These are phyloP conservation scores for Peucedramus taeniatus DNA, from an alignment of 2,113 vertebrate genomes.

Conservation along the genomic window DNA sequence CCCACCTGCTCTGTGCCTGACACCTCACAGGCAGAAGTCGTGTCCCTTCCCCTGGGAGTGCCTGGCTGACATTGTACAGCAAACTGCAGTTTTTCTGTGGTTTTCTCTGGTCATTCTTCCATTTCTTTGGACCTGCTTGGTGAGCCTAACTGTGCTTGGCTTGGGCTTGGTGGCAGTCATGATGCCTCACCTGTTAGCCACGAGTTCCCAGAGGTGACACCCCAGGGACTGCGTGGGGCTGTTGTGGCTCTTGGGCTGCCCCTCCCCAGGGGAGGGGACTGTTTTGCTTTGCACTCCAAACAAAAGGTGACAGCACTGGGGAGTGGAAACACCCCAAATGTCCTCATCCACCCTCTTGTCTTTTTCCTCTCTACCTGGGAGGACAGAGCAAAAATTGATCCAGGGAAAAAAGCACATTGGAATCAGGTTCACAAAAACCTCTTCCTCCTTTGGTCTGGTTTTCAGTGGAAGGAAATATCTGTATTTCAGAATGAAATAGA, in stretches of 20 bases:
- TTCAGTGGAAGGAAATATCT: neutral
- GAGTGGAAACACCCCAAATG: neutral
- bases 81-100: neutral
- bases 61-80: rapidly evolving
- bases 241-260: neutral
- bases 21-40: neutral
- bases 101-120: neutral
- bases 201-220: rapidly evolving
- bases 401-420: neutral
- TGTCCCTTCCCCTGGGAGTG: neutral
- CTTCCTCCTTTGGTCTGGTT: neutral
- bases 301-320: neutral
- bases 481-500: neutral
- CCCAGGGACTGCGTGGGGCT: neutral
- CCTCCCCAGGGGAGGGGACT: rapidly evolving
- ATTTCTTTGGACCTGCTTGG: neutral
- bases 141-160: neutral
- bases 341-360: neutral
- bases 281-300: neutral
- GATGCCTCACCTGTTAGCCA: neutral
- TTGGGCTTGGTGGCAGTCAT: neutral
- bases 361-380: neutral
- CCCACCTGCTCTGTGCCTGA: neutral
- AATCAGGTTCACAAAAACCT: neutral
- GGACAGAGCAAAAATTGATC: neutral